Conservation (phyloP, 2,888 invertebrate species). For the Acanthosepion lycidas region DNA sequence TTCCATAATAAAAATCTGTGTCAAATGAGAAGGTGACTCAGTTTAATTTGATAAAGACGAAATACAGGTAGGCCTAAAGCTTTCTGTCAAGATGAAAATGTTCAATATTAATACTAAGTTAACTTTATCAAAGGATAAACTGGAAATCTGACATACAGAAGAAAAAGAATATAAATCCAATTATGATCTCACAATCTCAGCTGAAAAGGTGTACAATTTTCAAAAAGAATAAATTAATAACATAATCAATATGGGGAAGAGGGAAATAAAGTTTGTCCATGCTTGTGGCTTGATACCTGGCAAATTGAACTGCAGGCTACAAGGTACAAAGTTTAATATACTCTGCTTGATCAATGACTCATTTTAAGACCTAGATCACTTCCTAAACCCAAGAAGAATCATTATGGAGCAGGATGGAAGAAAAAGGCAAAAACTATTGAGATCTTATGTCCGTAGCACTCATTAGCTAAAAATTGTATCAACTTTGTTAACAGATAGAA, state of each 20-base stretch:
- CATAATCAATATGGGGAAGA: neutral
- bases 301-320: neutral
- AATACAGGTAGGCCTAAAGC: neutral
- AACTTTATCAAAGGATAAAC: neutral
- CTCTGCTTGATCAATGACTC: neutral
- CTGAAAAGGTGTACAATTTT: neutral
- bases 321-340: neutral
- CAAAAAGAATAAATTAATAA: constrained; percentile 18
- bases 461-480: no score
- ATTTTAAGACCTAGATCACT: no score
- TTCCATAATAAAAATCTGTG: neutral
- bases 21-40: neutral
- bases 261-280: neutral
- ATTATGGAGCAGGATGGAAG: no score
- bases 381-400: no score
- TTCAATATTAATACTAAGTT: neutral
- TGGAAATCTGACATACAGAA: neutral
- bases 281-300: neutral
- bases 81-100: neutral
- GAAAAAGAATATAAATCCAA: neutral
- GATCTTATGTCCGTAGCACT: no score
- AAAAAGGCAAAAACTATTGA: no score
- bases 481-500: no score
- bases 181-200: neutral
- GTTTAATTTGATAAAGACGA: neutral